Evolutionary conservation across 2,113 vertebrate genomes (phyloP).

Genomic region (Gulo gulo): DNA sequence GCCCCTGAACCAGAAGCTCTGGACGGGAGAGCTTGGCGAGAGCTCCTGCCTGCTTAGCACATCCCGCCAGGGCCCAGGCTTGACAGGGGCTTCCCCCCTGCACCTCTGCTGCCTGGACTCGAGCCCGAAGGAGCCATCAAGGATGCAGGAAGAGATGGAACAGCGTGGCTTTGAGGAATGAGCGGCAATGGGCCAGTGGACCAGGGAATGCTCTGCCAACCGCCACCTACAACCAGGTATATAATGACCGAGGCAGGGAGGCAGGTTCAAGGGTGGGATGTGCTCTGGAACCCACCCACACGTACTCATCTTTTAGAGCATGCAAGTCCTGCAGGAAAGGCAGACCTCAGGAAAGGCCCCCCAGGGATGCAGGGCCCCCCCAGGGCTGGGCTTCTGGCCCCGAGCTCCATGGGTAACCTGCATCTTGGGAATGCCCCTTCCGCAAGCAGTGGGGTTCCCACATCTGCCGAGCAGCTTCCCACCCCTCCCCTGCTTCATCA

Average conservation of each 20-base stretch:
- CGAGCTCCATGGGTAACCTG: accelerated
- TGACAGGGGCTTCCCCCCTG: accelerated
- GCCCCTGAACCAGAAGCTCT: accelerated
- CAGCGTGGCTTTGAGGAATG: accelerated
- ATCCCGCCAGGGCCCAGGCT: accelerated
- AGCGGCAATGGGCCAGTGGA: accelerated
- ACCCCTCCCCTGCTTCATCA: accelerated
- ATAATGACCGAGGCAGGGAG: accelerated
- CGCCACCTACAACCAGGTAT: accelerated
- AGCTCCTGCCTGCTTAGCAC: accelerated
- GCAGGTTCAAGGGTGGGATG: accelerated
- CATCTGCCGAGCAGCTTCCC: not conserved
- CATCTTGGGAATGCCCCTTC: not conserved
- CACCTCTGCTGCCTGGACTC: accelerated
- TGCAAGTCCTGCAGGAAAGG: accelerated
- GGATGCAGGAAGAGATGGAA: not conserved
- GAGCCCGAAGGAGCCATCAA: not conserved
- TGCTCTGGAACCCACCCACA: not conserved
- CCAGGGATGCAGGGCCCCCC: not conserved
- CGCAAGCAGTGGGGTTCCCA: not conserved
- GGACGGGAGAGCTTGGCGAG: accelerated
- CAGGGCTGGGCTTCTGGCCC: not conserved
- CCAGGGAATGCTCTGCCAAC: accelerated
- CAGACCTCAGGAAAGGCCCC: not conserved
- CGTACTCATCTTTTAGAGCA: accelerated